A percentile compares a stretch with the other conserved stretches of the same genome.
Evolutionary conservation across 2,888 invertebrate genomes (phyloP).

Genomic region (Oligia latruncula): DNA sequence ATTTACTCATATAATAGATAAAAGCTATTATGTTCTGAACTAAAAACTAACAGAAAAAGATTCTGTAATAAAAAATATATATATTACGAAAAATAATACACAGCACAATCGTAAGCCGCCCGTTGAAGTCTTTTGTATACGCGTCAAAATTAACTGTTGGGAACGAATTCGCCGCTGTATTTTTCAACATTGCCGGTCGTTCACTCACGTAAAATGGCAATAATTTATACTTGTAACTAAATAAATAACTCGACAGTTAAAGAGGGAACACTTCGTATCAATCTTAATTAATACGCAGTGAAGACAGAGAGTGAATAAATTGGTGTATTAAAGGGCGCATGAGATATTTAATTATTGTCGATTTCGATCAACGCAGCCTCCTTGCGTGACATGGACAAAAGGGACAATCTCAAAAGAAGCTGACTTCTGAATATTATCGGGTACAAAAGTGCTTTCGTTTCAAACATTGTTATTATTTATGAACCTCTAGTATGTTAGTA

Average conservation of each 20-base stretch:
- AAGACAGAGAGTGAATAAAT: constrained; percentile 84
- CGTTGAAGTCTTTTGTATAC: constrained; percentile 86
- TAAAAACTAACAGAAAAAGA: constrained; percentile 12
- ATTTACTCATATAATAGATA: not conserved
- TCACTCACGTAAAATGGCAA: constrained; percentile 73
- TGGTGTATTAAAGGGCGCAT: constrained; percentile 86
- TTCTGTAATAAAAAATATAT: constrained; percentile 19
- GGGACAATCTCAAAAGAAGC: constrained; percentile 77
- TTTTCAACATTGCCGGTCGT: constrained; percentile 69
- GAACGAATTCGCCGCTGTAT: constrained; percentile 66
- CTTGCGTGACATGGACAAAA: constrained; percentile 85
- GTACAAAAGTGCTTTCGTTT: constrained; percentile 58
- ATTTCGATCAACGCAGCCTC: constrained; percentile 83
- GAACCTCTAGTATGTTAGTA: not conserved
- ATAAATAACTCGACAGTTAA: constrained; percentile 72
- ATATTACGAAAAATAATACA: constrained; percentile 37
- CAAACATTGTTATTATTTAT: not conserved
- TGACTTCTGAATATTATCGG: constrained; percentile 69
- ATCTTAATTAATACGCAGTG: constrained; percentile 86
- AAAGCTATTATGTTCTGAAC: not conserved
- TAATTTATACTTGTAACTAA: constrained; percentile 74
- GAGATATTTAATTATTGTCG: constrained; percentile 88
- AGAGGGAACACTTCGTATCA: constrained; percentile 82
- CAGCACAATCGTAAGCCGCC: constrained; percentile 63
- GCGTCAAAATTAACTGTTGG: constrained; percentile 70